Evolutionary conservation across 1,140 invertebrate genomes (phyloP), one percentile per base, ranked within the genome.

Genomic region (Coptotermes formosanus): DNA sequence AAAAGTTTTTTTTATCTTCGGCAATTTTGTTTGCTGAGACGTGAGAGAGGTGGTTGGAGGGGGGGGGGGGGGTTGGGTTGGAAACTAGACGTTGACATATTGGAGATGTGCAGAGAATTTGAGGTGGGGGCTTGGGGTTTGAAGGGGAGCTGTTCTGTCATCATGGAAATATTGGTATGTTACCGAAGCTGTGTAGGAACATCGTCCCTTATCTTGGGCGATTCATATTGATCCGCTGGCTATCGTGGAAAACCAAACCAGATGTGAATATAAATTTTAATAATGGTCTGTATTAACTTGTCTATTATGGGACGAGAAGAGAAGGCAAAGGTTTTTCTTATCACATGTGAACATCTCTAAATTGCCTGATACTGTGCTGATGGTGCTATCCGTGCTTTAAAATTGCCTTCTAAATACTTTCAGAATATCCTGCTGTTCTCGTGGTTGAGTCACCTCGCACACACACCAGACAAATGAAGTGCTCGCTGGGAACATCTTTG

Each of bases 11-110:
- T 75, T 75, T 75, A 30, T 30, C 64, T 75, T 75, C 64, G 64
- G 64, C 64, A 75, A 75, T 75, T 75, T 75, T 75, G 64, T 75
- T 75, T 75, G 64, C 64, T 4, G 64, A 75, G 64, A 75, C 64
- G 64, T n/a, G 64, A 30, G n/a, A 8, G 64, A 75, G n/a, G 64
- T 1, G n/a, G n/a, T 30, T 4, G n/a, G 59, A 55, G 52, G 52
- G 52, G 52, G 52, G 52, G 19, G 52, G 52, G 19, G 52, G 19
- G 52, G 52, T 55, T 9, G 64, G 64, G 64, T 75, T 75, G 64
- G n/a, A 75, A 75, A 75, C 64, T 75, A 75, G 64, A 75, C 64
- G 64, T 75, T 75, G 64, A 75, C 64, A 75, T 75, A 75, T 75
- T 75, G 64, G 64, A 75, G 64, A 75, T 75, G 64, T 75, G 64